phyloP scores from a whole-genome alignment of 1,140 invertebrate genomes.

The Scylla paramamosain region DNA sequence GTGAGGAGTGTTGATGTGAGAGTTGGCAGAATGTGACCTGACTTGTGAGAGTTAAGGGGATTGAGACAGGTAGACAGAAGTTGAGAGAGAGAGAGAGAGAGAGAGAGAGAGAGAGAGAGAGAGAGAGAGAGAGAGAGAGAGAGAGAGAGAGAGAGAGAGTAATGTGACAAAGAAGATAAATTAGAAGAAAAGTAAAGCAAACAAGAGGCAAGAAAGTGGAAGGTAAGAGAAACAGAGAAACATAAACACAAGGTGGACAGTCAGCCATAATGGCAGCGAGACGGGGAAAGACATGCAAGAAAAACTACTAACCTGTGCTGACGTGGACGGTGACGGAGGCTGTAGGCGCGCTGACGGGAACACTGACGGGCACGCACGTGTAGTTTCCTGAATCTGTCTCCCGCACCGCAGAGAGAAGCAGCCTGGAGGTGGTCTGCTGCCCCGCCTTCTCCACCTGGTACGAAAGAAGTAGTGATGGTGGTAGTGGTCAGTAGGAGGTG shows the following conservation, averaged over 20 bases:
- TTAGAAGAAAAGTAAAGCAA: background rate
- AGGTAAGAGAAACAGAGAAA: too few species aligned
- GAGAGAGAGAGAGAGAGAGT: constrained; percentile 35
- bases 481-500: background rate
- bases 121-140: constrained; percentile 43
- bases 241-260: too few species aligned
- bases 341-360: constrained; percentile 53
- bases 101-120: constrained; percentile 25
- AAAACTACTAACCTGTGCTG: constrained; percentile 18
- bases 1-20: too few species aligned
- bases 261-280: too few species aligned
- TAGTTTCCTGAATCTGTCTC: constrained; percentile 60
- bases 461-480: background rate
- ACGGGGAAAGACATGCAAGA: too few species aligned
- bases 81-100: background rate
- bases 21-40: too few species aligned
- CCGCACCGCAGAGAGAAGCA: constrained; percentile 39
- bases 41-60: too few species aligned
- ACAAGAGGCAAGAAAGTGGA: too few species aligned
- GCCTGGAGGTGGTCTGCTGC: constrained; percentile 50
- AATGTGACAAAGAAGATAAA: background rate
- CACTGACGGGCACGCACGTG: constrained; percentile 44
- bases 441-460: constrained; percentile 53
- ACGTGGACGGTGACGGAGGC: constrained; percentile 62
- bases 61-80: too few species aligned